Base-by-base conservation (phyloP, 2,888 invertebrate species). In the Drosophila mimica region DNA sequence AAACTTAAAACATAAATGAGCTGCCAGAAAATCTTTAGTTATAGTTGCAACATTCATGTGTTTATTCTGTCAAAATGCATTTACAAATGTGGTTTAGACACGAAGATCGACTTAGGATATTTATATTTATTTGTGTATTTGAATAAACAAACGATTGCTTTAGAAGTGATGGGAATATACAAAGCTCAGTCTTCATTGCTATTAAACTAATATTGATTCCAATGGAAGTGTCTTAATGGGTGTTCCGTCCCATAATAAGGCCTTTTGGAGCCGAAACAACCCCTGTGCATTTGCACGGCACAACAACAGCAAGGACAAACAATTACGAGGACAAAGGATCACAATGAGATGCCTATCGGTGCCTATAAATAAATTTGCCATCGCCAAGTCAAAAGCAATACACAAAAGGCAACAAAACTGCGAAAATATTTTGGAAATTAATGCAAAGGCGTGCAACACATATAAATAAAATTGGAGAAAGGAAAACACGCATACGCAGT, bases 351-450 rank as follows among this genome's bases (percentile, higher is more conserved):
- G 79, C 76, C 79, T 82, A 81, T 81, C 81, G 70, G 68, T 72
- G 59, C 62, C 81, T 76, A 81, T 81, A 81, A 82, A 81, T 81
- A 82, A 79, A 82, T 81, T 82, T 81, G 73, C 76, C 73, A 71
- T 58, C 46, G 70, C 59, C 67, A 62, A 73, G 69, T 81, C 70
- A 78, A 81, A 70, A 68, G 76, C 81, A 76, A 62, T 65, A 74
- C 54, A 66, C 60, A 70, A 67, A 59, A 60, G 65, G 34, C 62
- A 65, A 31, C 62, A 67, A 15, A 71, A 76, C 59, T 59, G 61
- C 46, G 33, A 67, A 72, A 74, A 74, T 74, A 82, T 82, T 79
- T 81, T 72, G 71, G 72, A 80, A 82, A 82, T 82, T 79, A 82
- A 79, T 79, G 82, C 80, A 74, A 56, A 66, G 67, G 64, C 71